Evolutionary conservation across 2,113 vertebrate genomes (phyloP).

Genomic region (Ictalurus punctatus): DNA sequence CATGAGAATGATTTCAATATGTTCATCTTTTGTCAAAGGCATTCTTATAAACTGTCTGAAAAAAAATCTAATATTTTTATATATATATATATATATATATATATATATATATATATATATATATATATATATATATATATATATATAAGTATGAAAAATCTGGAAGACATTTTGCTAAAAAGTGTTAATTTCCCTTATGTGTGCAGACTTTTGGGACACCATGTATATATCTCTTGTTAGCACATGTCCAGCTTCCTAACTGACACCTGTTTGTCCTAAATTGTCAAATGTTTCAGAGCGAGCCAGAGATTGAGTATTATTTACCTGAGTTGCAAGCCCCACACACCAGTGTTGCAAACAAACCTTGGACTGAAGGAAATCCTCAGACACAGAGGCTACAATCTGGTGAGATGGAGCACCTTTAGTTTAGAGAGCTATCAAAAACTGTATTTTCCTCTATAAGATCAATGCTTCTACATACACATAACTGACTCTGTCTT

Average conservation of each 20-base stretch:
- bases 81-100: too few relatives aligned
- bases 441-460: constrained; percentile 18
- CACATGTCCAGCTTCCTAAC: not conserved
- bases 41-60: too few relatives aligned
- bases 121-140: too few relatives aligned
- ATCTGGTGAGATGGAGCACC: constrained; percentile 70
- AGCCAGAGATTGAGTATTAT: constrained; percentile 85
- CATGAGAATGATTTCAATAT: too few relatives aligned
- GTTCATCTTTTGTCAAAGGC: too few relatives aligned
- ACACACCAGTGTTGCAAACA: constrained; percentile 74
- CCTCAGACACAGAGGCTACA: constrained; percentile 79
- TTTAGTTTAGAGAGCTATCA: not conserved
- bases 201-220: too few relatives aligned
- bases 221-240: too few relatives aligned
- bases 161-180: too few relatives aligned
- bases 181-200: too few relatives aligned
- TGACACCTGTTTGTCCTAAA: not conserved
- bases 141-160: too few relatives aligned
- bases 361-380: constrained; percentile 75
- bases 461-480: not conserved
- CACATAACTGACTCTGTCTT: not conserved
- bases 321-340: constrained; percentile 74
- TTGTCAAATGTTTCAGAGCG: constrained; percentile 75
- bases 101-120: too few relatives aligned
- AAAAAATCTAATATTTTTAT: too few relatives aligned